Evolutionary conservation across 2,797 vertebrate genomes (phyloP).

Genomic region (Microctenopoma steveboyesi): DNA sequence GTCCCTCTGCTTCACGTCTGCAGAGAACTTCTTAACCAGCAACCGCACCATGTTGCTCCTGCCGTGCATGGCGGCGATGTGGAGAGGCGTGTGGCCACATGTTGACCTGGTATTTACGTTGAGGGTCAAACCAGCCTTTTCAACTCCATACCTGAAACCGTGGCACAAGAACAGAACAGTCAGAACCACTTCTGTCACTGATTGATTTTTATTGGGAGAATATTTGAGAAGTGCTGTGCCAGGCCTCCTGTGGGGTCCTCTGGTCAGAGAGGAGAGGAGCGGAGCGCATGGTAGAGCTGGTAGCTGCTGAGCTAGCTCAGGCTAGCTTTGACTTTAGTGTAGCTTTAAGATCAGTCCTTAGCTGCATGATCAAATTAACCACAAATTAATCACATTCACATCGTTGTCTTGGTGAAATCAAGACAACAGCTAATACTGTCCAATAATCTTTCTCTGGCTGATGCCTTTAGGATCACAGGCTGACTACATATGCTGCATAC

Average conservation of each 20-base stretch:
- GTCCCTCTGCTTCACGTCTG: conserved; percentile 85
- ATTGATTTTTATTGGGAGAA: no score
- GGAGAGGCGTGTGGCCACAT: conserved; percentile 92
- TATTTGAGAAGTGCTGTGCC: no score
- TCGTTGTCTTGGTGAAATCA: neutral
- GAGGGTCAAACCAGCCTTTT: conserved; percentile 79
- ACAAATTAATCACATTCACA: neutral
- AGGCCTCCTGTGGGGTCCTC: no score
- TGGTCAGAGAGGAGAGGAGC: no score
- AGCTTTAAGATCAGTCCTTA: no score
- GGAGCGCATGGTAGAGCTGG: no score
- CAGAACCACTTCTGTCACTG: neutral
- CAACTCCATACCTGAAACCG: conserved; percentile 76
- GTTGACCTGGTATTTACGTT: conserved; percentile 84
- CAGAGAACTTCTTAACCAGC: conserved; percentile 87
- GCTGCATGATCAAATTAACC: no score
- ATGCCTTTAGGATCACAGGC: no score
- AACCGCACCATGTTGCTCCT: conserved; percentile 87
- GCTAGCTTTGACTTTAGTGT: no score
- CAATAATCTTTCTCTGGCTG: no score
- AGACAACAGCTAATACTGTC: no score
- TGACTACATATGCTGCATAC: conserved; percentile 8
- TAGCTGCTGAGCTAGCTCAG: no score
- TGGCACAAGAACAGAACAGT: neutral
- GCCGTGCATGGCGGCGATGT: conserved; percentile 91